Evolutionary conservation across 30 jellyfish, hydroid and myxozoan genomes (phyloP), one percentile per base, ranked within the genome.

Genomic region (Nemopilema nomurai): DNA sequence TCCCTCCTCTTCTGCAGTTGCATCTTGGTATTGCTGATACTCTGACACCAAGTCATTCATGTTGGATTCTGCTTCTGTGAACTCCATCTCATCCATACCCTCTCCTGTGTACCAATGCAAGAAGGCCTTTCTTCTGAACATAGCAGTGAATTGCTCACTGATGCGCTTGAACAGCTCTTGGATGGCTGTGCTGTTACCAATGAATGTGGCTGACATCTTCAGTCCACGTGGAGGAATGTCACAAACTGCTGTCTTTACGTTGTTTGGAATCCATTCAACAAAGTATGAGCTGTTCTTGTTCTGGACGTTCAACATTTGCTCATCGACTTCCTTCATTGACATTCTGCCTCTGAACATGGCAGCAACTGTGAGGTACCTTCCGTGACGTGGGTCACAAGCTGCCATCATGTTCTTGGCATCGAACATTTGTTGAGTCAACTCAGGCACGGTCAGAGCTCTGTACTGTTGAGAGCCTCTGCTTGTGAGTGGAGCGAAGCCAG

Each of bases 51-150:
- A 90, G 81, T 96, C 99, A 88, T 96, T 91, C 97, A 96, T 90
- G 98, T 91, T 90, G 67, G 98, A 90, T 76, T 90, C 98, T 70
- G 99, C 98, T 91, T 96, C 99, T 52, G 99, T 96, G 92, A 96
- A 90, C 75, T 96, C 99, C 98, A 91, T 91, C 79, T 90, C 98
- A 87, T 95, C 99, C 99, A 95, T 95, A 64, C 99, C 98, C 74
- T 95, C 99, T 31, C 99, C 99, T 28, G 99, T 94, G 93, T 95
- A 95, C 99, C 98, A 92, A 92, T 92, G 98, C 94, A 92, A 84
- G 97, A 92, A 92, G 87, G 98, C 98, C 83, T 92, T 92, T 33
- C 97, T 69, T 57, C 98, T 77, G 95, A 92, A 92, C 98, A 92
- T 92, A 65, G 98, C 96, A 18, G 98, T 88, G 96, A 92, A 92